Base-by-base conservation (phyloP, 2,113 vertebrate species). In the Gymnorhina tibicen region DNA sequence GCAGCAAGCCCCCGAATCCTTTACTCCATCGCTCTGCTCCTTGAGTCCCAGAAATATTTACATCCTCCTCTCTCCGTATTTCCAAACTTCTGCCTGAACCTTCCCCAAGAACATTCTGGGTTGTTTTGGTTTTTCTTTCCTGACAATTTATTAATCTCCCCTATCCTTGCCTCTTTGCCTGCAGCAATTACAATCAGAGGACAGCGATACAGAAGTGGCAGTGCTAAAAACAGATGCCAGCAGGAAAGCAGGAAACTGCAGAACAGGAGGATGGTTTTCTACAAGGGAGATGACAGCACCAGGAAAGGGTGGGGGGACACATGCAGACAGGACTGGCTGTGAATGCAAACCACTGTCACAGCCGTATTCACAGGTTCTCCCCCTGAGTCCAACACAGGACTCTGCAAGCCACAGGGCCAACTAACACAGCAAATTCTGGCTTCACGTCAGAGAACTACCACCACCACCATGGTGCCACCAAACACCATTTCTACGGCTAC, bases 161-260 rank as follows among this genome's bases (percentile, higher is more conserved):
- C 68, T 68, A 76, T 35, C 66, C 76, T 85, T 26, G 62, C 44
- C 69, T 75, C 69, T 89, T 85, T 74, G 64, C 94, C 81, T 63
- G 69, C 67, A 92, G 77, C 75, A 96, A 96, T 94, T 94, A 91
- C 93, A 95, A 93, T 94, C 83, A 94, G 83, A 92, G 53, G 76
- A 64, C 17, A 84, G 60, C 9, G 20, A 47, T 39, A 92, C 68
- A 85, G 60, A 94, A 93, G 95, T 88, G 84, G 60, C 64, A 96
- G 56, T 22, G 92, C 95, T 94, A 96, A 96, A 97, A 94, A 93
- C 69, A 16, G 96, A 91, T 92, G 88, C 84, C 95, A 97, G 73
- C 90, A 93, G 93, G 91, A 92, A 91, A 69, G 78, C 91, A 94
- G 93, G 93, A 96, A 96, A 93, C 28, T 69, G 62, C 81, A 66